Percentiles rank a stretch among this genome's conserved stretches.
phyloP scores from a whole-genome alignment of 92 coral and sea anemone genomes.

The Siderastrea radians region DNA sequence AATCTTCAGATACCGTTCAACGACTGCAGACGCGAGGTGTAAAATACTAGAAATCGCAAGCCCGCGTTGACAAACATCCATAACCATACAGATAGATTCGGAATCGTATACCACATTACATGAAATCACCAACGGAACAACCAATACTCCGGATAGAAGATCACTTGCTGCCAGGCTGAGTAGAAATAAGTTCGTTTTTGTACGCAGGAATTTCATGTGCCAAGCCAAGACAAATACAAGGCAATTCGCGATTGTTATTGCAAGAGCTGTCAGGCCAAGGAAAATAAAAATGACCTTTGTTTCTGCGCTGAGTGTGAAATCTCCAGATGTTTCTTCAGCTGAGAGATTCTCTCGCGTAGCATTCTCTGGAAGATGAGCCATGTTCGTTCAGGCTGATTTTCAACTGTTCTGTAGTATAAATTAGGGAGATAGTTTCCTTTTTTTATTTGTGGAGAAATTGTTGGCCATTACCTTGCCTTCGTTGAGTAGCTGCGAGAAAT shows the following conservation, averaged over 20 bases:
- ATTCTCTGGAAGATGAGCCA: neutral
- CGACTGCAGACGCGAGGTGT: conserved; percentile 67
- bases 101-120: conserved; percentile 4
- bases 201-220: conserved; percentile 36
- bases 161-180: conserved; percentile 78
- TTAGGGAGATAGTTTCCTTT: neutral
- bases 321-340: neutral
- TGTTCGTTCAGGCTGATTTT: neutral
- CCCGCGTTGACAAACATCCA: conserved; percentile 81
- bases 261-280: conserved; percentile 37
- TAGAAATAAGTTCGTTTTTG: conserved; percentile 72
- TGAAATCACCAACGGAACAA: conserved; percentile 62
- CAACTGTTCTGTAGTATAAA: neutral
- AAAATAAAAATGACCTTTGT: conserved; percentile 9
- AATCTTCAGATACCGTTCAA: conserved; percentile 76
- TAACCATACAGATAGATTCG: conserved; percentile 59
- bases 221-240: conserved; percentile 61
- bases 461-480: neutral
- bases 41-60: conserved; percentile 79
- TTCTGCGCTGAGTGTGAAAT: conserved; percentile 1
- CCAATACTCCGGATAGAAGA: conserved; percentile 57
- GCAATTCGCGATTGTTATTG: conserved; percentile 57
- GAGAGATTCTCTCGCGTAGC: conserved; percentile 4
- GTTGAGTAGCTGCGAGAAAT: neutral
- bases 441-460: neutral